phyloP scores from a whole-genome alignment of 2,888 invertebrate genomes.

The Erebia ligea region DNA sequence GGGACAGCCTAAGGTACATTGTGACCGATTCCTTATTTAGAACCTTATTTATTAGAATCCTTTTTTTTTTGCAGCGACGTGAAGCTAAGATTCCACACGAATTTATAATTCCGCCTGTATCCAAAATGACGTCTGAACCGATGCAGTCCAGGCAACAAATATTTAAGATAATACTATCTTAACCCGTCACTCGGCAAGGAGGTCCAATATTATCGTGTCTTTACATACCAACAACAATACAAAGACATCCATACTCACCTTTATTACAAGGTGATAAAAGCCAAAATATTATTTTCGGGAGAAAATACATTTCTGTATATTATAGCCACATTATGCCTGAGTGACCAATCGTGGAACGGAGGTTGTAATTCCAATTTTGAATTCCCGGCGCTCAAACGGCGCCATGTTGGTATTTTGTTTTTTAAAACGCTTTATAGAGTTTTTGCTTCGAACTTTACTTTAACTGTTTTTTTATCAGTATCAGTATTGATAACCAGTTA shows the following conservation, averaged over 20 bases:
- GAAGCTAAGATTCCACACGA: slow-evolving; percentile 24
- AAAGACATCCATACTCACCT: slow-evolving; percentile 11
- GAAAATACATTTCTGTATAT: slow-evolving; percentile 30
- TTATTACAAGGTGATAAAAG: slow-evolving; percentile 32
- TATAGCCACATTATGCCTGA: slow-evolving; percentile 42
- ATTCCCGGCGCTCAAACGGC: slow-evolving; percentile 48
- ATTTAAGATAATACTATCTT: slow-evolving; percentile 51
- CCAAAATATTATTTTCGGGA: slow-evolving; percentile 22
- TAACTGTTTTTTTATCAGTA: slow-evolving; percentile 4
- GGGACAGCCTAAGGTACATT: not conserved
- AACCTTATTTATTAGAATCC: not conserved
- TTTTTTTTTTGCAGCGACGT: not conserved
- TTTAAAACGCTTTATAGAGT: slow-evolving; percentile 38
- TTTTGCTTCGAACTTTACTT: slow-evolving; percentile 22
- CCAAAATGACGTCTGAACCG: slow-evolving; percentile 42
- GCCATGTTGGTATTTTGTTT: slow-evolving; percentile 49
- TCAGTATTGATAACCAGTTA: not conserved
- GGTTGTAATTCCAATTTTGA: slow-evolving; percentile 46
- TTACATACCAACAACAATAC: slow-evolving; percentile 34
- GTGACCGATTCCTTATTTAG: not conserved
- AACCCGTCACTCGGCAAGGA: slow-evolving; percentile 49
- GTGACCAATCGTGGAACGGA: slow-evolving; percentile 48
- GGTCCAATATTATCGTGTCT: slow-evolving; percentile 43
- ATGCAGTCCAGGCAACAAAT: slow-evolving; percentile 47
- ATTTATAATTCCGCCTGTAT: slow-evolving; percentile 33